Evolutionary conservation across 1,140 invertebrate species (phyloP), one percentile per base, ranked within the genome.

Genomic region (Cydia strobilella): DNA sequence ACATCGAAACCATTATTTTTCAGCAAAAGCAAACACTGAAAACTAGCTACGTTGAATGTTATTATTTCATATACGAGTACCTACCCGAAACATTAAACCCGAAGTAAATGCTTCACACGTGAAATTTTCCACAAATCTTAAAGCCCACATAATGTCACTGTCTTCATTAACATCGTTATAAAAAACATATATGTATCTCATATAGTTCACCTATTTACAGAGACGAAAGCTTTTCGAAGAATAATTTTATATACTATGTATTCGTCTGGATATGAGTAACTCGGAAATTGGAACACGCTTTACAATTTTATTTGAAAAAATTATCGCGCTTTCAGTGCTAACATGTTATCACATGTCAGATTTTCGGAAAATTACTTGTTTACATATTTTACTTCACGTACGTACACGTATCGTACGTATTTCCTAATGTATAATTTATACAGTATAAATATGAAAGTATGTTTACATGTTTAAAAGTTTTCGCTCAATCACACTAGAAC

Each of bases 291-390:
- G 75, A 72, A 35, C 75, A 73, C 54, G 62, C 48, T 76, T 62
- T 71, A 72, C 54, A 73, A 59, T 54, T 59, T 73, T 76, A 76
- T 76, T 76, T 76, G 69, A 73, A 73, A 73, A 77, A 48, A 51
- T 66, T 35, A 39, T 73, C 69, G 54, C 18, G 31, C 6, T 66
- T 66, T 66, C 63, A 66, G 15, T 66, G 13, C 25, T 15, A 31
- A 66, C 35, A 66, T 27, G 25, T 66, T 35, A 66, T 18, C 12
- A 2, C 63, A 3, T 45, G 42, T 45, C 42, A 12, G 42, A 39
- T 39, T 39, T 39, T 39, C 7, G 35, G 9, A 39, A 39, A 9
- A 39, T 39, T 9, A 39, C 35, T 31, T 31, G 35, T 39, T 1
- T 10, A 39, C 35, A 39, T 39, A 39, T 39, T 39, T 39, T 39